A percentile compares a stretch with the other conserved stretches of the same genome.
phyloP scores from a whole-genome alignment of 1,140 invertebrate species.

The Condylostylus longicornis region DNA sequence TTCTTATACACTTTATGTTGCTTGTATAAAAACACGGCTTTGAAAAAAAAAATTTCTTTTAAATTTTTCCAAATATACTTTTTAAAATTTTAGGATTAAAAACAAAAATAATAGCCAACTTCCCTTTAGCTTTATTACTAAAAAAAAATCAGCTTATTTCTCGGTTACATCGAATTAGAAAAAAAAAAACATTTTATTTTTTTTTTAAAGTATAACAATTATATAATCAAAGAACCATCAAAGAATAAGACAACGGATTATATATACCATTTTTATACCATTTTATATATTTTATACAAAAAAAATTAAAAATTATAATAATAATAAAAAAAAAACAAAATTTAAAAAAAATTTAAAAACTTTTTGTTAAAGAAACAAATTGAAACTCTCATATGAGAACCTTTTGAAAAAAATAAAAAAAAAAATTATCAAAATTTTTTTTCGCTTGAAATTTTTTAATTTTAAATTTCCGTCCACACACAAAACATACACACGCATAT shows the following conservation, averaged over 20 bases:
- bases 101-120: no score
- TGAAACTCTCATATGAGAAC: constrained; percentile 1
- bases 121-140: no score
- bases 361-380: constrained; percentile 4
- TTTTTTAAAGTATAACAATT: no score
- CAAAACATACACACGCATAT: constrained; percentile 17
- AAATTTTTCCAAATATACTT: no score
- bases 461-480: constrained; percentile 15
- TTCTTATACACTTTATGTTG: no score
- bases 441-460: constrained; percentile 7
- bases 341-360: constrained; percentile 6
- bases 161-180: not conserved
- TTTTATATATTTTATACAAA: constrained; percentile 19
- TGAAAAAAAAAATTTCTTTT: no score
- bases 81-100: no score
- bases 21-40: no score
- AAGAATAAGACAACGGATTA: not conserved
- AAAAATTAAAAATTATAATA: constrained; percentile 7
- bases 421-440: constrained; percentile 4
- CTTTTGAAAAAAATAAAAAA: not conserved
- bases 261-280: not conserved
- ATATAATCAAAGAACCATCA: no score
- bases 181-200: not conserved
- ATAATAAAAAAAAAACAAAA: constrained; percentile 5
- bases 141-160: no score